phyloP scores from a whole-genome alignment of 2,797 vertebrate genomes.

The Pyrocephalus nanus region DNA sequence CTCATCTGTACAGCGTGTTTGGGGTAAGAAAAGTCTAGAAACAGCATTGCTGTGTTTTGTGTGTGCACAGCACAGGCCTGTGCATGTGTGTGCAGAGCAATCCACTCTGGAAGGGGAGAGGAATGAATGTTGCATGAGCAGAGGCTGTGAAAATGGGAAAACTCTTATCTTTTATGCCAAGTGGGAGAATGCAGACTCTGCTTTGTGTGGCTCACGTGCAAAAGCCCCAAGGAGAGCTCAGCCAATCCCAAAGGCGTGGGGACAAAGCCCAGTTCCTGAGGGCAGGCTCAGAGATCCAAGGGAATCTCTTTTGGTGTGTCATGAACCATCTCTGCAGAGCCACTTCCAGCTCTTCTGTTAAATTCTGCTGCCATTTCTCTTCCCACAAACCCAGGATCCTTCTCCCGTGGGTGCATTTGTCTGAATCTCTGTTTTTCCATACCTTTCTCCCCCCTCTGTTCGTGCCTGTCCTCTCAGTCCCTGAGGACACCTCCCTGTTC shows the following conservation, averaged over 20 bases:
- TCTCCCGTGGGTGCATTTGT: fast-evolving
- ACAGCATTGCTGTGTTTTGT: fast-evolving
- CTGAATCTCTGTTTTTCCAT: not conserved
- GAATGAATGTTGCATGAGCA: not conserved
- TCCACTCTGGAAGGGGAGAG: not conserved
- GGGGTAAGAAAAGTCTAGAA: not conserved
- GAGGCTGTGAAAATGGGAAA: not conserved
- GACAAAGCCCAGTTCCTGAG: not conserved
- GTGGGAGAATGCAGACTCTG: not conserved
- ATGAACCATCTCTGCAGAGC: not conserved
- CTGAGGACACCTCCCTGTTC: not conserved
- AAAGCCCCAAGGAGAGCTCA: not conserved
- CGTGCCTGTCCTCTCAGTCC: not conserved
- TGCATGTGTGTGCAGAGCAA: fast-evolving
- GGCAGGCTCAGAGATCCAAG: not conserved
- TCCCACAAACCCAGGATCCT: not conserved
- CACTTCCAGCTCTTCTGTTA: not conserved
- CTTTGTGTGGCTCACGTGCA: not conserved
- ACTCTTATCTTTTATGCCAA: not conserved
- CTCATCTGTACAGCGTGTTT: not conserved
- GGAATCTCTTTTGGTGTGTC: not conserved
- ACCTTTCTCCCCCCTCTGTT: not conserved
- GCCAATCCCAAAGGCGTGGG: not conserved
- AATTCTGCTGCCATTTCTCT: not conserved
- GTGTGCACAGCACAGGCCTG: not conserved